Evolutionary conservation across 2,888 invertebrate species (phyloP), one percentile per base, ranked within the genome.

Genomic region (Papilio demoleus): DNA sequence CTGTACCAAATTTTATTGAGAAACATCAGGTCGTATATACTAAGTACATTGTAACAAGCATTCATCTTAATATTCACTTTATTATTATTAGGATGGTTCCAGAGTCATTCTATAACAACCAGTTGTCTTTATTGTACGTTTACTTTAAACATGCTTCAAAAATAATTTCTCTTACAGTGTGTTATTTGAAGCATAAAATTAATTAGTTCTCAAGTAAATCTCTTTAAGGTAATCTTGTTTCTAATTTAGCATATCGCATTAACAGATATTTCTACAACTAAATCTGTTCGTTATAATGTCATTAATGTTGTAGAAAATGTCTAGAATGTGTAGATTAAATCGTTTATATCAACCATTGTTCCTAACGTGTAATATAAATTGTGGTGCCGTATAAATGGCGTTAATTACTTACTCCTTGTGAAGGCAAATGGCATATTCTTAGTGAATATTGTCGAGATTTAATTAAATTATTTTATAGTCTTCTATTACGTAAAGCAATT

Each of bases 281-380:
- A 53, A 53, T 53, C 50, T 24, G 22, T 50, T n/a, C 50, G 14
- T 50, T 53, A 53, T 14, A 27, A 53, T 53, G 27, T 53, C 53
- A 53, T 53, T 53, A 53, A 27, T 27, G 53, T 53, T 27, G 53
- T 53, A 27, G 53, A 53, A 53, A 53, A 53, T 53, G 53, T 24
- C 53, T 53, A 24, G 53, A 27, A n/a, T 27, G 53, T 27, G 53
- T 12, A 27, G 53, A 53, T 53, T 53, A 27, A 27, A 24, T 53
- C 53, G 53, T 53, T 27, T 34, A 31, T 31, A 45, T 31, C 45
- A 31, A 34, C 34, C 22, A 62, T 62, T 62, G 38, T 31, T 62
- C 19, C 31, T 31, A 34, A 62, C 62, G n/a, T 62, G 34, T 45
- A 22, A 62, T 53, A 53, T 53, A 53, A 53, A 53, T 53, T 27